Percentiles rank a stretch among this genome's conserved stretches.
Evolutionary conservation across 2,113 vertebrate genomes (phyloP).

Genomic region (Pomatostomus ruficeps): DNA sequence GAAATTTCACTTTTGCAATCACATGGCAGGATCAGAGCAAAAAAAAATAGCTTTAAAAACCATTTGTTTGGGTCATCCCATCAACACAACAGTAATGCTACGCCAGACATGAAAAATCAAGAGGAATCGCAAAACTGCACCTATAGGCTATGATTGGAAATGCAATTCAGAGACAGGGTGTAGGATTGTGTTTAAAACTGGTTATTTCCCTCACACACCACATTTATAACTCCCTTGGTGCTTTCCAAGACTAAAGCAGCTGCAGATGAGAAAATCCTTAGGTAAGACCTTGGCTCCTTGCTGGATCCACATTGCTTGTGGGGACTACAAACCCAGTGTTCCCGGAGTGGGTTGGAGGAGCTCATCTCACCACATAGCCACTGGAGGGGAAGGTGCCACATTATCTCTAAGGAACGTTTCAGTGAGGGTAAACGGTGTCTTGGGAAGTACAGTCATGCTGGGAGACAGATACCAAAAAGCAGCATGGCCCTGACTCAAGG

Average conservation of each 20-base stretch:
- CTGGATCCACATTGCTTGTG: not conserved
- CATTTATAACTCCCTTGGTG: not conserved
- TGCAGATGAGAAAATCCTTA: not conserved
- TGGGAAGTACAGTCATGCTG: not conserved
- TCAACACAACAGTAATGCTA: not conserved
- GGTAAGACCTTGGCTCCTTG: not conserved
- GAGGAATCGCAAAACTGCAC: not conserved
- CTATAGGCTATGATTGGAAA: not conserved
- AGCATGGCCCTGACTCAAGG: not conserved
- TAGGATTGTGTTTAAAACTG: not conserved
- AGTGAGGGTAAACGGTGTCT: rapidly evolving
- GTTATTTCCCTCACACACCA: not conserved
- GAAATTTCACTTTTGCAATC: not conserved
- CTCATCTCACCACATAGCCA: rapidly evolving
- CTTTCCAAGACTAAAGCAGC: not conserved
- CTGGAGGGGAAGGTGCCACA: rapidly evolving
- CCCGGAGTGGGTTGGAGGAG: not conserved
- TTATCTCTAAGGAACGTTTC: not conserved
- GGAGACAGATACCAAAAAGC: not conserved
- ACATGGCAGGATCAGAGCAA: not conserved
- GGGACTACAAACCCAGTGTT: not conserved
- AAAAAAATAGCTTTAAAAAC: not conserved
- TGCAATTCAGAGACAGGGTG: not conserved
- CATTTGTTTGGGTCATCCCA: not conserved
- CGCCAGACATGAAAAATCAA: not conserved